Percentiles rank a stretch among this genome's conserved stretches.
Evolutionary conservation across 2,797 vertebrate species (phyloP).

Genomic region (Cheirogaleus major): DNA sequence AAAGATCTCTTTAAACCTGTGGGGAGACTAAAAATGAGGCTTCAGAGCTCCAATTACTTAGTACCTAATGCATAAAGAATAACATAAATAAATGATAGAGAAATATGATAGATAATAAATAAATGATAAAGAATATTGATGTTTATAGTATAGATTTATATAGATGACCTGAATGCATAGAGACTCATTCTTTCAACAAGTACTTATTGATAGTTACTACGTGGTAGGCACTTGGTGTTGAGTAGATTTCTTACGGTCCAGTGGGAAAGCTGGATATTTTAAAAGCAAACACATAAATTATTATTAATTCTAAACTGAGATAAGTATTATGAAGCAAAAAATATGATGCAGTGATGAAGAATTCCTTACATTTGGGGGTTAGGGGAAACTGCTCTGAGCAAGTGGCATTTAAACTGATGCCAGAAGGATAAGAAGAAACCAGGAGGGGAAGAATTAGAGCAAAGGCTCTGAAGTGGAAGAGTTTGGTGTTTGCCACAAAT

Average conservation of each 20-base stretch:
- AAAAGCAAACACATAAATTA: slow-evolving; percentile 3
- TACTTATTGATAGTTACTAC: background rate
- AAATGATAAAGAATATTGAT: background rate
- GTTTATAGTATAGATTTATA: background rate
- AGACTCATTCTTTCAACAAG: background rate
- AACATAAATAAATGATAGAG: slow-evolving; percentile 5
- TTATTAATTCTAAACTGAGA: slow-evolving; percentile 13
- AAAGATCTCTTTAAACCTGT: background rate
- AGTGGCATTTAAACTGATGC: background rate
- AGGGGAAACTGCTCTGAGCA: background rate
- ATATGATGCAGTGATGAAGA: background rate
- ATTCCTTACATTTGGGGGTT: background rate
- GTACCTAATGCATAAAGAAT: background rate
- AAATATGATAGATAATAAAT: background rate
- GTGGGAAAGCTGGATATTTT: background rate
- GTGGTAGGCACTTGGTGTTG: background rate
- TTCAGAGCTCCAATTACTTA: background rate
- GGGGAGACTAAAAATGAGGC: background rate
- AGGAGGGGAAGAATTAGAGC: background rate
- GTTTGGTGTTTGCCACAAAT: background rate
- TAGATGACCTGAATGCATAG: background rate
- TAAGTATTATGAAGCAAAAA: slow-evolving; percentile 7
- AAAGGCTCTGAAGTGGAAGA: background rate
- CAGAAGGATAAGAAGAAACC: background rate
- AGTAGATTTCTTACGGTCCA: background rate